Evolutionary conservation across 2,797 vertebrate genomes (phyloP).

Genomic region (Gymnodraco acuticeps): DNA sequence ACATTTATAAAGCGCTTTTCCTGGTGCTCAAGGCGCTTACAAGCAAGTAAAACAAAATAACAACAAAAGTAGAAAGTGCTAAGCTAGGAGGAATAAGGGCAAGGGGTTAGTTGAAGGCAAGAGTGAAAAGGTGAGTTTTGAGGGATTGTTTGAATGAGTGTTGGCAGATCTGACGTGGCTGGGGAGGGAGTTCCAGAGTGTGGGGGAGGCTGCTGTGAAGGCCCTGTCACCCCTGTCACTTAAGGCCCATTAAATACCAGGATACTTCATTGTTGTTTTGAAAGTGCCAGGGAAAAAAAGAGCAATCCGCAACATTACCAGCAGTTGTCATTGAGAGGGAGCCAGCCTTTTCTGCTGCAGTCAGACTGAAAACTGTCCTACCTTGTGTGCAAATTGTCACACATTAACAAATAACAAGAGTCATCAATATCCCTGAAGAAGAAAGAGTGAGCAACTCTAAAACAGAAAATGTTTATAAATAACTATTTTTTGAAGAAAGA

Average conservation of each 20-base stretch:
- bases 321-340: background rate
- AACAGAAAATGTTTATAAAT: constrained; percentile 1
- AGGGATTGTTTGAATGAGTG: too few relatives aligned
- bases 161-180: too few relatives aligned
- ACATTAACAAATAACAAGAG: background rate
- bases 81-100: too few relatives aligned
- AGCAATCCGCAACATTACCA: background rate
- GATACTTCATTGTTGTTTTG: background rate
- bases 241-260: constrained; percentile 18
- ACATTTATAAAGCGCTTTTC: too few relatives aligned
- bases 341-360: constrained; percentile 6
- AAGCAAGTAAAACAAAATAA: too few relatives aligned
- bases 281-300: background rate
- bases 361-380: background rate
- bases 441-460: background rate
- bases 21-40: too few relatives aligned
- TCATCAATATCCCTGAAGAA: background rate
- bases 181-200: too few relatives aligned
- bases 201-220: too few relatives aligned
- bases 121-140: too few relatives aligned
- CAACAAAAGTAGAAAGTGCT: too few relatives aligned
- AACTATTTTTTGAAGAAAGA: background rate
- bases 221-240: background rate
- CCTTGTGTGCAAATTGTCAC: background rate
- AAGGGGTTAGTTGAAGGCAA: too few relatives aligned